Base-by-base conservation (phyloP, 2,888 invertebrate genomes). In the Adelphocoris suturalis region DNA sequence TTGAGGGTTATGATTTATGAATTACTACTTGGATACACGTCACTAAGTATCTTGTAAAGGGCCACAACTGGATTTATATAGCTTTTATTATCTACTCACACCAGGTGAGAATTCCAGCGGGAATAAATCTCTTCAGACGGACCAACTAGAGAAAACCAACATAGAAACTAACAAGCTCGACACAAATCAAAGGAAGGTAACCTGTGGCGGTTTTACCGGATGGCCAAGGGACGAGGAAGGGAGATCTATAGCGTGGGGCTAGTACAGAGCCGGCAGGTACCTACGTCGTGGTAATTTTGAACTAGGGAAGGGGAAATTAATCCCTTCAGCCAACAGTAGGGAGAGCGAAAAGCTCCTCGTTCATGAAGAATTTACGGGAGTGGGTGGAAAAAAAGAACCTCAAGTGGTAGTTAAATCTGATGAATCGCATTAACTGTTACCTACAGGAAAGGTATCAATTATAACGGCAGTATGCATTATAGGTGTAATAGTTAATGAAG, bases 111-210 rank as follows among this genome's bases (percentile, higher is more conserved):
- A 7, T 68, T 0, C 68, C 68, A 12, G 7, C 68, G 68, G 68
- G 23, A 82, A 82, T 52, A 52, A 82, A 82, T 52, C 82, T 19
- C 68, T 7, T 23, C 13, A n/a, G 68, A 27, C 68, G 19, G 68
- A 19, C 68, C 68, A 68, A 68, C 68, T 68, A 68, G 82, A 52
- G 82, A 14, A 27, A 82, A 82, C 19, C 48, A n/a, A 47, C 82
- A 27, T 52, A 82, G 82, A 82, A 82, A 82, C 23, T 82, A 82
- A 82, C 52, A 52, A 82, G 82, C 52, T n/a, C 82, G 82, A 82
- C 82, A 82, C 82, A 82, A 82, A 82, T 82, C 82, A 82, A 82
- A 82, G 82, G 68, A 5, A 19, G 23, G 46, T 80, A 47, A 37
- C 78, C n/a, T n/a, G 47, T 46, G 78, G 47, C 14, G 75, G 75